These are phyloP conservation scores for Sinocyclocheilus rhinocerous DNA, from an alignment of 2,113 vertebrate genomes.

Conservation along the genomic window DNA sequence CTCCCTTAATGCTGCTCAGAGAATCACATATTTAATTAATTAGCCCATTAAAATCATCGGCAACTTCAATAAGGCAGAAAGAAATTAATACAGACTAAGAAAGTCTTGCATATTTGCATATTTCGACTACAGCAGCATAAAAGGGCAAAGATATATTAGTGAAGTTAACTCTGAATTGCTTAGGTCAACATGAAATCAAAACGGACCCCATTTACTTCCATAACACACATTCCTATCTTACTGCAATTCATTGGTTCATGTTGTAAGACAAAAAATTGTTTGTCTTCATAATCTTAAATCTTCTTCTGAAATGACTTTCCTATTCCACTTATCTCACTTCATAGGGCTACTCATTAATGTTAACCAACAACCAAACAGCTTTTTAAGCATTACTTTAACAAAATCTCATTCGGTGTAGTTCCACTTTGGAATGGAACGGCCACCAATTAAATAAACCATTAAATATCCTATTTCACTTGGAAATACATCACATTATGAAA, in stretches of 20 bases:
- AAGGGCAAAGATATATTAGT: background rate
- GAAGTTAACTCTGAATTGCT: background rate
- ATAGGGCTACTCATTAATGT: background rate
- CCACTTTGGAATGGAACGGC: background rate
- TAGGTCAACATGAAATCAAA: background rate
- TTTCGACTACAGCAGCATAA: background rate
- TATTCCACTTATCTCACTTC: background rate
- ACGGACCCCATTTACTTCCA: background rate
- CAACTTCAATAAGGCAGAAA: background rate
- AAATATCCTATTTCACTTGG: background rate
- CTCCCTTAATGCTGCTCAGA: background rate
- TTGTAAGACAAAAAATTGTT: background rate
- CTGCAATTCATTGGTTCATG: background rate
- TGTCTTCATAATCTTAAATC: background rate
- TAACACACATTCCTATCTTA: background rate
- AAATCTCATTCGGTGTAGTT: background rate
- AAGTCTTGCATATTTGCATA: conserved; percentile 15
- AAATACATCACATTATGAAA: background rate
- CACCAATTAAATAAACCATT: background rate
- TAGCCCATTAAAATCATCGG: background rate
- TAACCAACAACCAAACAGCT: background rate
- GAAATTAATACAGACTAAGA: background rate
- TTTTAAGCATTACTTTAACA: background rate
- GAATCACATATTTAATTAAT: conserved; percentile 33
- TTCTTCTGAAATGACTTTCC: background rate